Evolutionary conservation across 2,888 invertebrate species (phyloP).

Genomic region (Pandemis corylana): DNA sequence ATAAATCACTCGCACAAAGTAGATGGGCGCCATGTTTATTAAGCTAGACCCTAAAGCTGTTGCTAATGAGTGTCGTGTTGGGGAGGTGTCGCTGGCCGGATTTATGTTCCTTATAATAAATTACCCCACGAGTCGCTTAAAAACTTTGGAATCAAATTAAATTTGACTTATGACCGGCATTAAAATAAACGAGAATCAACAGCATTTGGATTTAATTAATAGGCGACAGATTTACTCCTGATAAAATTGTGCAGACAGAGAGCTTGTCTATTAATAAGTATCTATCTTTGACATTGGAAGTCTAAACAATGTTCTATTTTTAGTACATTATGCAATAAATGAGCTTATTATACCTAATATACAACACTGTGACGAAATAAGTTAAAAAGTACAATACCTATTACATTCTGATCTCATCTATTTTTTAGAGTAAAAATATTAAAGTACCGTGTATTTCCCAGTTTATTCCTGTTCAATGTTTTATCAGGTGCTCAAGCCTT

Average conservation of each 20-base stretch:
- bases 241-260: constrained; percentile 15
- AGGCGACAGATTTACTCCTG: constrained; percentile 9
- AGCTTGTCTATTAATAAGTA: constrained; percentile 12
- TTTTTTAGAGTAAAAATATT: neutral
- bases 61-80: constrained; percentile 55
- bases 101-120: constrained; percentile 53
- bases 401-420: neutral
- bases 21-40: constrained; percentile 53
- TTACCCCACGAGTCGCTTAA: constrained; percentile 3
- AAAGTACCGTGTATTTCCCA: neutral
- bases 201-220: constrained; percentile 12
- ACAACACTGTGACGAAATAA: neutral
- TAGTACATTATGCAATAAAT: neutral
- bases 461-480: neutral
- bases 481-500: constrained; percentile 6
- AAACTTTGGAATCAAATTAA: constrained; percentile 6
- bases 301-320: constrained; percentile 13
- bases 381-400: neutral
- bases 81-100: constrained; percentile 48
- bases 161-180: constrained; percentile 4
- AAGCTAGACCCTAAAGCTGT: constrained; percentile 49
- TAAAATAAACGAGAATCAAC: neutral
- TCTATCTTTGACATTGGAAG: constrained; percentile 15
- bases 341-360: neutral
- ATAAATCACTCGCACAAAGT: constrained; percentile 45